These are phyloP conservation scores for Neodontobutis hainanensis DNA, from an alignment of 2,113 vertebrate genomes.

Conservation along the genomic window DNA sequence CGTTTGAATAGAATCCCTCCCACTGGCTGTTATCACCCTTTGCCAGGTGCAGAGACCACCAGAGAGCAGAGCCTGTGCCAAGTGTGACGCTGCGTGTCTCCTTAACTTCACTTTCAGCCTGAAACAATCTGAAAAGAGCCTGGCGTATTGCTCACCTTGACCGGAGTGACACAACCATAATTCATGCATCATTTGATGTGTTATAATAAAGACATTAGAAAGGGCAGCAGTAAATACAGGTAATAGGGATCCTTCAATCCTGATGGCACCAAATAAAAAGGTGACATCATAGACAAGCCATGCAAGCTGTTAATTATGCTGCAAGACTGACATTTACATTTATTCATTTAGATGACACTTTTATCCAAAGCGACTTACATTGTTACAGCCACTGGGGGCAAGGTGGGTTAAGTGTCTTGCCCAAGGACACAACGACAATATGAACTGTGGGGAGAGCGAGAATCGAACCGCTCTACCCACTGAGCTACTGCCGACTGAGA, in stretches of 20 bases:
- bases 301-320: constrained; percentile 1
- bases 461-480: too few species aligned
- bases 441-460: too few species aligned
- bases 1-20: constrained; percentile 49
- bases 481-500: too few species aligned
- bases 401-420: too few species aligned
- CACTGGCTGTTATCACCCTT: constrained; percentile 54
- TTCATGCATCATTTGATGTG: constrained; percentile 38
- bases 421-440: too few species aligned
- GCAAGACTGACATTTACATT: too few species aligned
- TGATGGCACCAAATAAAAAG: not conserved
- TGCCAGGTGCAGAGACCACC: constrained; percentile 65
- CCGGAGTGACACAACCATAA: constrained; percentile 33
- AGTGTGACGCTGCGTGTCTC: constrained; percentile 49
- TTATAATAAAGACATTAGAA: constrained; percentile 35
- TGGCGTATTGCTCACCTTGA: constrained; percentile 42
- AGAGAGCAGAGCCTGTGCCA: constrained; percentile 58
- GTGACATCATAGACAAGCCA: constrained; percentile 9
- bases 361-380: too few species aligned
- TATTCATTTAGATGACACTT: too few species aligned
- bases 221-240: constrained; percentile 7
- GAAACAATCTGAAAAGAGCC: constrained; percentile 36
- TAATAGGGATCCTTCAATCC: not conserved
- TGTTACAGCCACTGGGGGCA: too few species aligned
- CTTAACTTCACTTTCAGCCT: constrained; percentile 49